Conservation (phyloP, 2,113 vertebrate species). For the Phocoena phocoena region DNA sequence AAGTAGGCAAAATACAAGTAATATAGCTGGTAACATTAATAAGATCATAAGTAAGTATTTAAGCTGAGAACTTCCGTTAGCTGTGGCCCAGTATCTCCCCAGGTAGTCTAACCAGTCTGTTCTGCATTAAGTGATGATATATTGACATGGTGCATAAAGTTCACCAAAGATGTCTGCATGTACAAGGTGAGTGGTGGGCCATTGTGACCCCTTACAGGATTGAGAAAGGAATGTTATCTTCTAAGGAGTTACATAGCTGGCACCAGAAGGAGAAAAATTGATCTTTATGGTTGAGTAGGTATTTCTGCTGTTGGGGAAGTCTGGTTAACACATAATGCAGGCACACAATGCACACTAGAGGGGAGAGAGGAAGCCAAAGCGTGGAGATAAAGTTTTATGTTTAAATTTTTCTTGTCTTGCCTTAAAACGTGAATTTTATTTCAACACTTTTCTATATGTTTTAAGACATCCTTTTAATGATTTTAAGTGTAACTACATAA, state of each 20-base stretch:
- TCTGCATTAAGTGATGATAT: background rate
- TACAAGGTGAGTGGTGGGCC: background rate
- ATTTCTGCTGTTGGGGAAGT: background rate
- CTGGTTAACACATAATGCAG: background rate
- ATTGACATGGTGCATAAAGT: background rate
- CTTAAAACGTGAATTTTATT: background rate
- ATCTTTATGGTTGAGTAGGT: background rate
- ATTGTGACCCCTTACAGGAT: background rate
- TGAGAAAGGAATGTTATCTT: background rate
- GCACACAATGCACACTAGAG: background rate
- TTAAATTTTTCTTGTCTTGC: background rate
- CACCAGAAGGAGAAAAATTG: background rate
- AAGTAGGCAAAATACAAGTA: background rate
- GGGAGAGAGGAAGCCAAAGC: background rate
- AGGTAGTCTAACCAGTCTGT: background rate
- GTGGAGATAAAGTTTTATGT: background rate
- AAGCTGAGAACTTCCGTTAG: background rate
- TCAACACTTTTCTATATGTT: background rate
- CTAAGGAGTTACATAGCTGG: background rate
- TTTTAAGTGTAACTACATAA: background rate
- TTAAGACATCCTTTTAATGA: background rate
- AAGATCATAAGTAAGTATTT: background rate
- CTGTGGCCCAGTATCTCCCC: background rate
- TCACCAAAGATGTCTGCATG: background rate
- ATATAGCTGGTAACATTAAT: background rate